Evolutionary conservation across 1,140 invertebrate species (phyloP).

Genomic region (Anastatus disparis): DNA sequence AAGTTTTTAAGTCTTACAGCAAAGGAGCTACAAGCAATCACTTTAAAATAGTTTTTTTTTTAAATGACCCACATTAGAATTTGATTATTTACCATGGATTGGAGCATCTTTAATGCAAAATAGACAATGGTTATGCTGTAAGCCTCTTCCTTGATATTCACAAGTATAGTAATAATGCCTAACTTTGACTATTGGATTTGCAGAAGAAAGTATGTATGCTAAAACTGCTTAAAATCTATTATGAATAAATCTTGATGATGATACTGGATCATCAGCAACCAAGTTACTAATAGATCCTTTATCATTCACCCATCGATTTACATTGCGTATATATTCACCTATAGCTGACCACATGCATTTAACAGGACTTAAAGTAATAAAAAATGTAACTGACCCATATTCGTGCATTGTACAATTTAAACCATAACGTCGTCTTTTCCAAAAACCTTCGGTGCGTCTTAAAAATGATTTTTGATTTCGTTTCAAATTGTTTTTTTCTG

Average conservation of each 20-base stretch:
- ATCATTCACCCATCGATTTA: conserved; percentile 35
- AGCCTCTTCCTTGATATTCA: too few relatives aligned
- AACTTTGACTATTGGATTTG: conserved; percentile 46
- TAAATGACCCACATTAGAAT: too few relatives aligned
- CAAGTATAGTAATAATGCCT: too few relatives aligned
- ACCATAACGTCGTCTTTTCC: conserved; percentile 33
- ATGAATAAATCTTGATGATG: conserved; percentile 44
- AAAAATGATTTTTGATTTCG: neutral
- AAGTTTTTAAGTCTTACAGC: too few relatives aligned
- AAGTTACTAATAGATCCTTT: conserved; percentile 41
- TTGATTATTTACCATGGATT: conserved; percentile 22
- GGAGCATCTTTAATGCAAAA: too few relatives aligned
- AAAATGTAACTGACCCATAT: too few relatives aligned
- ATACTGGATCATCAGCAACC: conserved; percentile 46
- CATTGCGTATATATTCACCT: conserved; percentile 38
- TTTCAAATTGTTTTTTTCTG: neutral
- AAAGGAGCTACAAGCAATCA: too few relatives aligned
- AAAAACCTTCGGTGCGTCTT: conserved; percentile 44
- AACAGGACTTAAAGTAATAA: conserved; percentile 52
- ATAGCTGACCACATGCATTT: conserved; percentile 53
- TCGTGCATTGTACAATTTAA: neutral
- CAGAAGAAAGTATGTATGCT: conserved; percentile 41
- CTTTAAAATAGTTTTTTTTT: too few relatives aligned
- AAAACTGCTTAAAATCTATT: too few relatives aligned
- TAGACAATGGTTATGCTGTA: too few relatives aligned